phyloP scores from a whole-genome alignment of 2,113 vertebrate genomes.

The Rhinolophus ferrumequinum region DNA sequence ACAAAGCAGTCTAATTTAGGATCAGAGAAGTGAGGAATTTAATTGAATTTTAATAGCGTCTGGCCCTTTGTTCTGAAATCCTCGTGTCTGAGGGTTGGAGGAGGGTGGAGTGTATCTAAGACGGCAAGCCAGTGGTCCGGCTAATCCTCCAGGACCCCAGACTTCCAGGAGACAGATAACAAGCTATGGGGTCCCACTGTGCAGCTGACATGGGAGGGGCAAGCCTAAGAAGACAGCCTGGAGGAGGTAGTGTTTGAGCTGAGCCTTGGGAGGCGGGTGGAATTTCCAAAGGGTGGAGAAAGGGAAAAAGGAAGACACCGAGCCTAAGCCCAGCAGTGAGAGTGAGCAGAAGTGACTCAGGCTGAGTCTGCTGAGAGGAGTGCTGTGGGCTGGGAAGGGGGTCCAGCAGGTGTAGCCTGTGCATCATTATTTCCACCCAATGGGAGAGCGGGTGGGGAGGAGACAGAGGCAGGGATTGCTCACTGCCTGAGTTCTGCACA shows the following conservation, averaged over 20 bases:
- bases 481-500: neutral
- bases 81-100: neutral
- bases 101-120: neutral
- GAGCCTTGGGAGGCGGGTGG: neutral
- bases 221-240: neutral
- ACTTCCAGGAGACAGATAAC: neutral
- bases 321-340: neutral
- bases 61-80: slow-evolving; percentile 75
- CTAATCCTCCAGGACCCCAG: neutral
- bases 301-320: neutral
- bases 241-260: neutral
- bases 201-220: neutral
- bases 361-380: too few relatives aligned
- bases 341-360: neutral
- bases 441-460: neutral
- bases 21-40: slow-evolving; percentile 69
- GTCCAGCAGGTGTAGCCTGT: neutral
- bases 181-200: neutral
- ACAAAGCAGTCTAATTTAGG: slow-evolving; percentile 75
- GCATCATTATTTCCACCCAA: neutral
- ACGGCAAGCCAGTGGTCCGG: neutral
- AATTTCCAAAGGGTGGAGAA: neutral
- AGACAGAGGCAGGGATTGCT: neutral
- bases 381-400: too few relatives aligned
- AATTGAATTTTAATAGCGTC: slow-evolving; percentile 79